Percentiles rank a stretch among this genome's conserved stretches.
phyloP scores from a whole-genome alignment of 2,797 vertebrate species.

The Moxostoma hubbsi region DNA sequence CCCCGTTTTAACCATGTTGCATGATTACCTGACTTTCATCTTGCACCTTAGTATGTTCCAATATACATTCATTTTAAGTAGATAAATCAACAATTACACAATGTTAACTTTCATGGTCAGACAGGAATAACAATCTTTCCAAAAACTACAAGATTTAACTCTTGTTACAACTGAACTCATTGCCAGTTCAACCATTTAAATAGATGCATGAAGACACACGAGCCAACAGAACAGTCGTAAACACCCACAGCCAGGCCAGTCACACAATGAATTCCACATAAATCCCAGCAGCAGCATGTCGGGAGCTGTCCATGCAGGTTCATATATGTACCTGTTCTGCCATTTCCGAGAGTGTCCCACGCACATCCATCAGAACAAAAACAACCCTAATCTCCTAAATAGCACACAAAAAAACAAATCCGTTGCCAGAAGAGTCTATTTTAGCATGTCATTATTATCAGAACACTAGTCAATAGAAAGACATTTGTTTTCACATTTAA shows the following conservation, averaged over 20 bases:
- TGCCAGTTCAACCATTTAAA: background rate
- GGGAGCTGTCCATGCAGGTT: conserved; percentile 36
- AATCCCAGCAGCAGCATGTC: conserved; percentile 37
- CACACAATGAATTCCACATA: conserved; percentile 1
- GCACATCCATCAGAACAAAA: conserved; percentile 32
- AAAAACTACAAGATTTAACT: too few relatives aligned
- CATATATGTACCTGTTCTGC: background rate
- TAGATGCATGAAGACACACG: background rate
- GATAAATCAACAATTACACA: too few relatives aligned
- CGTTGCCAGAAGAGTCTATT: background rate
- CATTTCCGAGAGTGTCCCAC: conserved; percentile 19
- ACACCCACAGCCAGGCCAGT: background rate
- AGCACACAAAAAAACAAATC: conserved; percentile 21
- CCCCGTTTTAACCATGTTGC: too few relatives aligned
- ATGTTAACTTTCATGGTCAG: too few relatives aligned
- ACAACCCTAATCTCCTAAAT: conserved; percentile 13
- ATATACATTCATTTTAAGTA: too few relatives aligned
- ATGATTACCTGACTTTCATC: too few relatives aligned
- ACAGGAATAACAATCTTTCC: too few relatives aligned
- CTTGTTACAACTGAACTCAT: background rate
- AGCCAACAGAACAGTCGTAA: background rate
- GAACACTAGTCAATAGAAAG: background rate
- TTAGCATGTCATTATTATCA: background rate
- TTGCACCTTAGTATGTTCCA: too few relatives aligned
- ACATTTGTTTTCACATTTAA: background rate